A percentile compares a stretch with the other conserved stretches of the same genome.
These are phyloP conservation scores for Oreortyx pictus DNA, from an alignment of 2,797 vertebrate genomes.

Conservation along the genomic window DNA sequence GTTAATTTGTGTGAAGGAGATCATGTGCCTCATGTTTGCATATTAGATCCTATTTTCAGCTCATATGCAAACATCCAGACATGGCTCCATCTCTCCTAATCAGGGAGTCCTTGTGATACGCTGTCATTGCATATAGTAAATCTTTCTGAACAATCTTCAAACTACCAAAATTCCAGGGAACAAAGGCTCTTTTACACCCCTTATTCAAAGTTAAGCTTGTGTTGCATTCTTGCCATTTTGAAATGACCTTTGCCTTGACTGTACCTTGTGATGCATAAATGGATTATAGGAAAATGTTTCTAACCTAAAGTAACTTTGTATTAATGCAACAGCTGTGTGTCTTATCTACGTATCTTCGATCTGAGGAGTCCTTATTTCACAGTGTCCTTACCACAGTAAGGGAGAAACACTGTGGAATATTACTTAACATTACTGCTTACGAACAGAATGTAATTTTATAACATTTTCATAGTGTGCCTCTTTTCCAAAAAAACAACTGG, in stretches of 20 bases:
- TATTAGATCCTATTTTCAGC: not conserved
- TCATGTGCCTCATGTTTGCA: not conserved
- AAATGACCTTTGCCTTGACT: conserved; percentile 7
- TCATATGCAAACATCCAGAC: not conserved
- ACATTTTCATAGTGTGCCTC: not conserved
- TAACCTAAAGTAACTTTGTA: not conserved
- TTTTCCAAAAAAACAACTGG: not conserved
- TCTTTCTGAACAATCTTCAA: not conserved
- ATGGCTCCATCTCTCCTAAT: not conserved
- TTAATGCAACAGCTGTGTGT: not conserved
- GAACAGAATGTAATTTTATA: not conserved
- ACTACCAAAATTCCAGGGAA: conserved; percentile 33
- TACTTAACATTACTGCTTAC: not conserved
- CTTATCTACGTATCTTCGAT: conserved; percentile 15
- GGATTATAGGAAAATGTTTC: conserved; percentile 12
- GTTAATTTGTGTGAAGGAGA: not conserved
- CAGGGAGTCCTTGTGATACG: conserved; percentile 10
- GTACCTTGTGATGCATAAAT: conserved; percentile 32
- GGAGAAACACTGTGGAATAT: not conserved
- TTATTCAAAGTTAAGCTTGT: not conserved
- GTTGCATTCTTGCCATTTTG: conserved; percentile 49
- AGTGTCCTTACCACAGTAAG: not conserved
- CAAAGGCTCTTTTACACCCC: conserved; percentile 30
- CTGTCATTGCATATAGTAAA: not conserved
- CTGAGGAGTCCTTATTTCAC: not conserved